Evolutionary conservation across 2,797 vertebrate species (phyloP), one percentile per base, ranked within the genome.

Genomic region (Lacerta viridis): DNA sequence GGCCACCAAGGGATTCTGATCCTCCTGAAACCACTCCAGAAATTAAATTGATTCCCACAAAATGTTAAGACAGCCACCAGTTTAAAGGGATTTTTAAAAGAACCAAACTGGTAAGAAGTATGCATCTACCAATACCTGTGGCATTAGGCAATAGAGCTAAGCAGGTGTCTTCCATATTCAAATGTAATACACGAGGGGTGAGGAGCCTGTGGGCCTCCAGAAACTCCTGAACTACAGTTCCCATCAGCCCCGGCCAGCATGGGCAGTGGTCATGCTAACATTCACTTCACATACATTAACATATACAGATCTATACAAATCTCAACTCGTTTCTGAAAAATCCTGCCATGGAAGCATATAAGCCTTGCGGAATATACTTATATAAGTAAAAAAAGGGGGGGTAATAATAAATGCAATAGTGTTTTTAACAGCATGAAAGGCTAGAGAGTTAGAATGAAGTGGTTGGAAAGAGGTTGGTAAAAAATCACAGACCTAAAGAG

Each of bases 401-500:
- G 5, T 86, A 6, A 43, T 46, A 36, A 43, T 46, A 36, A 36
- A 29, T n/a, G 36, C 39, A 39, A 11, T 27, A 66, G 55, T 17
- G 33, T 59, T 74, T 72, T 72, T 72, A 15, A 64, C n/a, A 33
- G n/a, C 1, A 83, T 36, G 68, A 82, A n/a, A 75, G 39, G 59
- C 2, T 59, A 18, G 7, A 23, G 8, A 25, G 43, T 64, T 80
- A 25, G 68, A 66, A 66, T n/a, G 36, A 79, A 50, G 17, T 83
- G 29, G 39, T 71, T 83, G 74, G 11, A 27, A 64, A 87, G 66
- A 66, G 20, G 43, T 7, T 55, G 69, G 15, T 46, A 75, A 75
- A 33, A 74, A 87, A 74, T 81, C 61, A 85, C n/a, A 85, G 8
- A 55, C 46, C 55, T 36, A 85, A 80, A 75, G 68, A 64, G 71